Percentiles rank a stretch among this genome's conserved stretches.
Conservation (phyloP, 2,888 invertebrate species). For the Brachylomia viminalis region DNA sequence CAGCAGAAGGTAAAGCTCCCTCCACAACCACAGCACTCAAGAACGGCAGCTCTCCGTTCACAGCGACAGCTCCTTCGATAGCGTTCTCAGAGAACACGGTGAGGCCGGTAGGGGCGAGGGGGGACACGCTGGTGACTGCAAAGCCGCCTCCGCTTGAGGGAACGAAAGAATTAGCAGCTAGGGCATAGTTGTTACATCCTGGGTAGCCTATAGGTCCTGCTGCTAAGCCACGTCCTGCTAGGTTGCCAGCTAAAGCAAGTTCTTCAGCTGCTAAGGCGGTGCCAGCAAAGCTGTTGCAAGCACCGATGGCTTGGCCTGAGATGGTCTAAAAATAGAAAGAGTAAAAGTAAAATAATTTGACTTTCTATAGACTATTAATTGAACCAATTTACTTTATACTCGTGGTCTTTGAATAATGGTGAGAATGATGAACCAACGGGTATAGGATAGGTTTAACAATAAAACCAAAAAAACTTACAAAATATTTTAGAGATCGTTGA, state of each 20-base stretch:
- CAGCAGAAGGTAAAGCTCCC: conserved; percentile 69
- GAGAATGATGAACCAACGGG: too few relatives aligned
- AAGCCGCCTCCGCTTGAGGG: conserved; percentile 65
- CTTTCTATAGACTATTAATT: neutral
- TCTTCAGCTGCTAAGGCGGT: conserved; percentile 53
- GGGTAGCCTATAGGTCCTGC: conserved; percentile 27
- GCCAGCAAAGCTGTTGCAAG: conserved; percentile 29
- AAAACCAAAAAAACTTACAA: neutral
- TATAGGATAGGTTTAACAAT: neutral
- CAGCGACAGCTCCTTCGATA: conserved; percentile 70
- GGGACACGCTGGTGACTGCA: conserved; percentile 69
- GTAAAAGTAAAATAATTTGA: neutral
- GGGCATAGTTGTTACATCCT: conserved; percentile 25
- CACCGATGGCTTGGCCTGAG: conserved; percentile 53
- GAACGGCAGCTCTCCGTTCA: conserved; percentile 73
- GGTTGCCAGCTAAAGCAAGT: conserved; percentile 43
- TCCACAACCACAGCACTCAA: conserved; percentile 72
- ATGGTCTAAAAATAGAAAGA: conserved; percentile 44
- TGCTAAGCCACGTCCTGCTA: conserved; percentile 16
- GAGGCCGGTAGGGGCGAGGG: conserved; percentile 72
- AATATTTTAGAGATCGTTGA: neutral
- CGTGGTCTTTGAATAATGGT: neutral
- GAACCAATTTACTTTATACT: neutral
- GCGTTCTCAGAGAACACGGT: conserved; percentile 75
- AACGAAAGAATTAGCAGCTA: conserved; percentile 25